Percentiles rank a stretch among this genome's conserved stretches.
Evolutionary conservation across 2,797 vertebrate genomes (phyloP).

Genomic region (Ceryle rudis): DNA sequence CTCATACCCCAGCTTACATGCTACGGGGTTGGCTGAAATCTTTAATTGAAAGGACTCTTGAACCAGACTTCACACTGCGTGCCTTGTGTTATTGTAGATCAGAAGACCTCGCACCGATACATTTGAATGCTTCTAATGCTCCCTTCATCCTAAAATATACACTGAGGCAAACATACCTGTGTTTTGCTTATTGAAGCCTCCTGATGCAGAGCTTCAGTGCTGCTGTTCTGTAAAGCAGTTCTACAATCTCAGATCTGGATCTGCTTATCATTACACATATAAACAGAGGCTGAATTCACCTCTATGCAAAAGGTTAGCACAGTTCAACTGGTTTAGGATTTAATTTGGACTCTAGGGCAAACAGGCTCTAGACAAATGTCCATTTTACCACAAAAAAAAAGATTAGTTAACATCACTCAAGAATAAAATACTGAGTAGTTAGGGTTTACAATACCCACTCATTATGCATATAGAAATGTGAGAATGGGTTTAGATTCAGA

Average conservation of each 20-base stretch:
- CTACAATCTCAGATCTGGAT: not conserved
- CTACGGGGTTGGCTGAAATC: not conserved
- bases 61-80: not conserved
- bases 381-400: not conserved
- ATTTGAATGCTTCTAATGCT: not conserved
- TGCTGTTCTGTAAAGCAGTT: not conserved
- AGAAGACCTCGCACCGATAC: not conserved
- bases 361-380: not conserved
- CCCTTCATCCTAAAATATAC: not conserved
- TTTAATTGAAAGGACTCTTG: not conserved
- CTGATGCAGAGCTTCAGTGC: not conserved
- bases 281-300: not conserved
- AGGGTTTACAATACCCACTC: not conserved
- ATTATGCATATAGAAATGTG: not conserved
- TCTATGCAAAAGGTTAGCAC: not conserved
- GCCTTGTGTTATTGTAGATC: not conserved
- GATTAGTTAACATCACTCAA: not conserved
- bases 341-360: not conserved
- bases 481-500: not conserved
- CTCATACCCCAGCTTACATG: fast-evolving
- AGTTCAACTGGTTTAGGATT: not conserved
- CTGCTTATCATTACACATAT: not conserved
- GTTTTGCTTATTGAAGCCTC: conserved; percentile 1
- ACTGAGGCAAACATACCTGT: not conserved
- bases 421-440: not conserved